Evolutionary conservation across 1,140 invertebrate species (phyloP), one percentile per base, ranked within the genome.

Genomic region (Metopolophium dirhodum): DNA sequence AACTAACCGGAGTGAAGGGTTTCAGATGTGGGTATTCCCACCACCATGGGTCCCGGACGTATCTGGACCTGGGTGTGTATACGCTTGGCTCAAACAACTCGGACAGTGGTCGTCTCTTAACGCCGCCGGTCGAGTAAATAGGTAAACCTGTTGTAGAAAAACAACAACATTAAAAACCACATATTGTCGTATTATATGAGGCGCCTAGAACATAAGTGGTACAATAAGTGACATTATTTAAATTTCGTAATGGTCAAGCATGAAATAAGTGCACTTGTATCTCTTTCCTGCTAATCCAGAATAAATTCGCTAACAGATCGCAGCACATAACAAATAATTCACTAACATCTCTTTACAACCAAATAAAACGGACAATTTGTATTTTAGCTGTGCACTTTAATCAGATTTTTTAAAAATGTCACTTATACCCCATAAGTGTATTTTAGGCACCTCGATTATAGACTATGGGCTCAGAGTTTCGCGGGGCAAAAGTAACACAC

Each of bases 21-120:
- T 96, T 96, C 95, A 97, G 96, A 95, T 97, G 96, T 93, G 97
- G 97, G 95, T 97, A 97, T 95, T 97, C 96, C 96, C 97, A 97
- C 96, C 97, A 97, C 97, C 97, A 98, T 96, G 97, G 98, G 94
- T 97, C 97, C 94, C 97, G 96, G 93, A 97, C 97, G 95, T 98
- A 97, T 89, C 97, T 96, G 94, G 97, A 97, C 95, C 97, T 96
- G 30, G 97, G 97, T 94, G 97, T 96, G 94, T 96, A 96, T 45
- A 97, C 96, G 94, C 96, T 97, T 94, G 97, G 97, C 95, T 97
- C 97, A 95, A 98, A 95, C 94, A 98, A 95, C 95, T 97, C 97
- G 94, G 96, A 96, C 95, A 97, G 96, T 51, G 97, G 97, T 94
- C 95, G 91, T 93, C 91, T 93, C 94, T 95, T 95, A 94, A 96